Conservation (phyloP, 2,888 invertebrate species). For the Pharmacophagus antenor region DNA sequence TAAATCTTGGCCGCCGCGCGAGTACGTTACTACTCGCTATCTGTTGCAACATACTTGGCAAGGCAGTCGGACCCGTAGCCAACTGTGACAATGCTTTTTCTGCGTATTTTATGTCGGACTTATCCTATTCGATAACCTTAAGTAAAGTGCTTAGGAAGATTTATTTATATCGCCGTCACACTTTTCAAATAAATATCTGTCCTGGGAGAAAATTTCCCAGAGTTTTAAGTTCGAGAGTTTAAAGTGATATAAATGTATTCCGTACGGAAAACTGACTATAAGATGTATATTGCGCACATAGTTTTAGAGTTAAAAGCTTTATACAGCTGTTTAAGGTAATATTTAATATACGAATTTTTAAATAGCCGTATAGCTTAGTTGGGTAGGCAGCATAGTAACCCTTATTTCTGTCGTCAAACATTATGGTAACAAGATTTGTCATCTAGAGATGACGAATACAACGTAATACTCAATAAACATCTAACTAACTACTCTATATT, state of each 20-base stretch:
- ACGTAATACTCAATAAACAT: no score
- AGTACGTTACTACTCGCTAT: constrained; percentile 48
- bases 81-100: constrained; percentile 64
- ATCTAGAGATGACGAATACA: no score
- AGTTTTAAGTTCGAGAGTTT: constrained; percentile 21
- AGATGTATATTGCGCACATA: neutral
- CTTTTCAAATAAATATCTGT: constrained; percentile 32
- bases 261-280: neutral
- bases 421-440: no score
- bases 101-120: constrained; percentile 31
- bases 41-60: constrained; percentile 77
- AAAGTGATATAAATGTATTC: constrained; percentile 28
- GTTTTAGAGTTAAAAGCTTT: neutral
- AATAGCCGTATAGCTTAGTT: no score
- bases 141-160: constrained; percentile 37
- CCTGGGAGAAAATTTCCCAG: constrained; percentile 25
- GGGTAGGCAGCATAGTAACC: no score
- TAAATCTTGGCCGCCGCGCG: constrained; percentile 51
- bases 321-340: neutral
- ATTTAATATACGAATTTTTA: neutral
- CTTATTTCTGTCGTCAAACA: no score
- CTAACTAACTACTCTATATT: no score
- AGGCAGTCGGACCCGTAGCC: constrained; percentile 58
- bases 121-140: constrained; percentile 38
- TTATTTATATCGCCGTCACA: constrained; percentile 34